Conservation (phyloP, 2,113 vertebrate genomes). For the Formicarius rufipectus region DNA sequence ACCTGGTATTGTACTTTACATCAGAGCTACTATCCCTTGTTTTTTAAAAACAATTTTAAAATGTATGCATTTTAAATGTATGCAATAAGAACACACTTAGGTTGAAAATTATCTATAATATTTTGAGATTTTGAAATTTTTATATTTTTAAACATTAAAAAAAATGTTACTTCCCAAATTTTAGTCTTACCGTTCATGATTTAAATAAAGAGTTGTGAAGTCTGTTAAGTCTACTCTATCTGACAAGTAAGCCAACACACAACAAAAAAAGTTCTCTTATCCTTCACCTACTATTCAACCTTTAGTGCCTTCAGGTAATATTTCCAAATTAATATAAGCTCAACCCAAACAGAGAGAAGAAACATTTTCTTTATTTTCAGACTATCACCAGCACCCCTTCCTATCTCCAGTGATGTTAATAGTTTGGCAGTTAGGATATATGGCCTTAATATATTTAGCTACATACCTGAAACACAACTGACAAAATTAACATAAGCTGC, state of each 20-base stretch:
- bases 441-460: neutral
- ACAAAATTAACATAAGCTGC: neutral
- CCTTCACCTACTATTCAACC: neutral
- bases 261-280: neutral
- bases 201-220: neutral
- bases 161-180: neutral
- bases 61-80: neutral
- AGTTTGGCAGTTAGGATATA: neutral
- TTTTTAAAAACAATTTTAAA: neutral
- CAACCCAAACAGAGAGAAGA: neutral
- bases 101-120: neutral
- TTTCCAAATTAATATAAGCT: neutral
- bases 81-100: neutral
- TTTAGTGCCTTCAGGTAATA: neutral
- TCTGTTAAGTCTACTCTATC: neutral
- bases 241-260: neutral
- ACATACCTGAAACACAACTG: neutral
- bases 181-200: neutral
- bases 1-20: neutral
- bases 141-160: neutral
- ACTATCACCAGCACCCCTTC: fast-evolving
- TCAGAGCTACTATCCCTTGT: neutral
- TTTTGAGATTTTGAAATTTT: neutral
- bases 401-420: neutral
- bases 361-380: neutral